A percentile compares a stretch with the other conserved stretches of the same genome.
phyloP scores from a whole-genome alignment of 2,888 invertebrate species.

The Sinohyriopsis cumingii region DNA sequence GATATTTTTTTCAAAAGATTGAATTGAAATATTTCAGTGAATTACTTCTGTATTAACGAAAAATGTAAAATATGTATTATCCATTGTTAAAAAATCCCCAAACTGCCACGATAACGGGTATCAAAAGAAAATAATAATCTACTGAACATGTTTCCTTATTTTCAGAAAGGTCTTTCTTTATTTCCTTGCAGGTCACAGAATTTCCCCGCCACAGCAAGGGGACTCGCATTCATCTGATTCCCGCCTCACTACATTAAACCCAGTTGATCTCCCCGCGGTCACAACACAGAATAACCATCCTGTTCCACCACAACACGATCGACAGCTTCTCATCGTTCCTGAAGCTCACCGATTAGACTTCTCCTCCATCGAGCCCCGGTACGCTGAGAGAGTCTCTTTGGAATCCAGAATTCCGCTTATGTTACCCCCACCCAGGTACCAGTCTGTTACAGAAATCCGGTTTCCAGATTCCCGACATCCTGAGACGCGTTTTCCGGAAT shows the following conservation, averaged over 20 bases:
- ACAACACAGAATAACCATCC: constrained; percentile 29
- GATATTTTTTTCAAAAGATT: too few species aligned
- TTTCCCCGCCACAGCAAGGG: constrained; percentile 30
- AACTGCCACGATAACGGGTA: too few species aligned
- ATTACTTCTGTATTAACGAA: too few species aligned
- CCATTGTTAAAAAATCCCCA: too few species aligned
- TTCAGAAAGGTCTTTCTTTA: not conserved
- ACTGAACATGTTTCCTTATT: not conserved
- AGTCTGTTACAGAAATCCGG: constrained; percentile 33
- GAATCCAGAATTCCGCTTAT: constrained; percentile 45
- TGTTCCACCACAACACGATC: constrained; percentile 27
- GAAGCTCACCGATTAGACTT: constrained; percentile 49
- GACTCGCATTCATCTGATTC: constrained; percentile 30
- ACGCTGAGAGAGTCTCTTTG: constrained; percentile 28
- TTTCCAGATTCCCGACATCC: constrained; percentile 38
- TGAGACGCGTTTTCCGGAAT: constrained; percentile 44
- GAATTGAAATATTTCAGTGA: too few species aligned
- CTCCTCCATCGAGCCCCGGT: constrained; percentile 43
- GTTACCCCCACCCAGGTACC: constrained; percentile 44
- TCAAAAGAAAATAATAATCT: too few species aligned
- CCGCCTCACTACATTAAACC: constrained; percentile 25
- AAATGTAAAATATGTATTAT: too few species aligned
- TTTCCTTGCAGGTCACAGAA: constrained; percentile 35
- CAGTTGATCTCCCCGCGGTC: constrained; percentile 30
- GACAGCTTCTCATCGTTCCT: constrained; percentile 45